Percentiles rank a stretch among this genome's conserved stretches.
phyloP scores from a whole-genome alignment of 2,888 invertebrate species.

The Meteorus cinctellus region DNA sequence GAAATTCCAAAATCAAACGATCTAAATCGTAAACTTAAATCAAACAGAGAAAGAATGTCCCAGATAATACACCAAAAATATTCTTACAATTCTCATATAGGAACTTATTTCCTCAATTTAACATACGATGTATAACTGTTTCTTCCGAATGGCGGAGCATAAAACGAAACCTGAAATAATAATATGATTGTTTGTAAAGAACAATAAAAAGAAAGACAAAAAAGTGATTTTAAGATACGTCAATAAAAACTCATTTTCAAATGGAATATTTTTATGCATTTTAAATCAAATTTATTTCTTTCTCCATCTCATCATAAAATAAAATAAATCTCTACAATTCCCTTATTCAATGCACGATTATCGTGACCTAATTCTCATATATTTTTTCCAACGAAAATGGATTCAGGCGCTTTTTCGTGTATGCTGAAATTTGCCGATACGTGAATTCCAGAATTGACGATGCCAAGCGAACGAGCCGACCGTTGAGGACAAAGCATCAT shows the following conservation, averaged over 20 bases:
- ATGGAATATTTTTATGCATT: slow-evolving; percentile 40
- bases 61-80: slow-evolving; percentile 18
- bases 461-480: slow-evolving; percentile 22
- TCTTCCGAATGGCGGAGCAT: slow-evolving; percentile 4
- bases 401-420: slow-evolving; percentile 19
- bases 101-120: slow-evolving; percentile 27
- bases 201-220: slow-evolving; percentile 63
- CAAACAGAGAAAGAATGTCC: neutral
- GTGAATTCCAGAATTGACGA: slow-evolving; percentile 19
- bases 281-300: slow-evolving; percentile 15
- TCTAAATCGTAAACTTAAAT: neutral
- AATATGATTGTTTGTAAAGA: slow-evolving; percentile 56
- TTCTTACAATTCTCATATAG: neutral
- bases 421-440: slow-evolving; percentile 39
- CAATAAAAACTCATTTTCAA: slow-evolving; percentile 62
- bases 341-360: neutral
- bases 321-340: neutral
- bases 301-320: neutral
- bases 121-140: slow-evolving; percentile 15
- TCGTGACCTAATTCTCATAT: slow-evolving; percentile 19
- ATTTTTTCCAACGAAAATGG: neutral
- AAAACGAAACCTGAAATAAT: slow-evolving; percentile 48
- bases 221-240: slow-evolving; percentile 60
- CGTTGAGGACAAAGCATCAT: slow-evolving; percentile 31
- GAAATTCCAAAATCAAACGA: neutral